These are phyloP conservation scores for Callionymus lyra DNA, from an alignment of 2,113 vertebrate species.

Conservation along the genomic window DNA sequence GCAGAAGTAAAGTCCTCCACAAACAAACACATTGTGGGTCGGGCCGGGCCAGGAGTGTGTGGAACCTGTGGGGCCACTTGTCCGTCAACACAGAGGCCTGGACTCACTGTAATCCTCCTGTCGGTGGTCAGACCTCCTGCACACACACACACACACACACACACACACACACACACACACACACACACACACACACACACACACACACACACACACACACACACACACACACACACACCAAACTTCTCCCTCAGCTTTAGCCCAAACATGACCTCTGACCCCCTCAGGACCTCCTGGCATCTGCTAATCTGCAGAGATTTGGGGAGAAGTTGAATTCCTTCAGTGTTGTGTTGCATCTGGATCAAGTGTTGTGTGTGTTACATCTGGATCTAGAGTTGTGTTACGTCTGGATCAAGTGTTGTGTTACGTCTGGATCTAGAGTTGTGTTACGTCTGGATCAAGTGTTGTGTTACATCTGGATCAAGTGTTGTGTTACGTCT, in stretches of 20 bases:
- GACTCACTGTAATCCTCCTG: constrained; percentile 55
- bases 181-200: constrained; percentile 22
- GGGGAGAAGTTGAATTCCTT: constrained; percentile 9
- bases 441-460: too few relatives aligned
- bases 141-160: constrained; percentile 15
- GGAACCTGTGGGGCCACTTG: constrained; percentile 39
- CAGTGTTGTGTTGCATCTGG: too few relatives aligned
- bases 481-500: too few relatives aligned
- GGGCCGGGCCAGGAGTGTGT: constrained; percentile 36
- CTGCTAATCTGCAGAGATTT: constrained; percentile 42
- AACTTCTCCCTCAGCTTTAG: constrained; percentile 19
- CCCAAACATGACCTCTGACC: constrained; percentile 42
- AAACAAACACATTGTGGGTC: constrained; percentile 9
- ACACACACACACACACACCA: constrained; percentile 19
- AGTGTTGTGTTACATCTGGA: too few relatives aligned
- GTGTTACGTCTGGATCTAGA: too few relatives aligned
- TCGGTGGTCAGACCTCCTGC: constrained; percentile 55
- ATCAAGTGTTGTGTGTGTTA: too few relatives aligned
- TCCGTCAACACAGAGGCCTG: constrained; percentile 56
- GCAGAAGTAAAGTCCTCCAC: not conserved
- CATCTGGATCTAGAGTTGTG: too few relatives aligned
- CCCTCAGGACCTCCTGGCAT: constrained; percentile 29
- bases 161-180: constrained; percentile 28
- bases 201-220: constrained; percentile 13
- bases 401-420: too few relatives aligned